A percentile compares a stretch with the other conserved stretches of the same genome.
Conservation (phyloP, 2,113 vertebrate genomes). For the Ictalurus punctatus region DNA sequence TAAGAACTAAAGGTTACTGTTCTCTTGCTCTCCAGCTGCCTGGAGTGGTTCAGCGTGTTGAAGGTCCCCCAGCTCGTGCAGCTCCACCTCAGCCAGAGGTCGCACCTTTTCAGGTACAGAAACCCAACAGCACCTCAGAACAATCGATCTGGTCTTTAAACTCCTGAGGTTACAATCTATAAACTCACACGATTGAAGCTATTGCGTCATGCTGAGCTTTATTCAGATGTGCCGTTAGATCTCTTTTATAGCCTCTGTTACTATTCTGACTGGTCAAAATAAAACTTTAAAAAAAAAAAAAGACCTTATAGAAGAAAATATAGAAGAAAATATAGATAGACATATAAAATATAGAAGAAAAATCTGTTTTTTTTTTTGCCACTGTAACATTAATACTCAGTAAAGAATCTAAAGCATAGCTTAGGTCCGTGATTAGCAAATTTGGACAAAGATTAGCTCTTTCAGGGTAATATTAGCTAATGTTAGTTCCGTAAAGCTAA, state of each 20-base stretch:
- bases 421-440: background rate
- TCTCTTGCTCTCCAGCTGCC: constrained; percentile 33
- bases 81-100: constrained; percentile 20
- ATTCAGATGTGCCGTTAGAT: background rate
- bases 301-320: background rate
- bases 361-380: background rate
- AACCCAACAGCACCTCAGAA: background rate
- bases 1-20: background rate
- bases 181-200: background rate
- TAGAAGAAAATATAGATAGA: too few relatives aligned
- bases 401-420: background rate
- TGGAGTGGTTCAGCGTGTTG: constrained; percentile 34
- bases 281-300: background rate
- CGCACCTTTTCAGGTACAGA: constrained; percentile 62
- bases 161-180: background rate
- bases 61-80: background rate
- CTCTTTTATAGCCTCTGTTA: background rate
- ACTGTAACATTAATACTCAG: background rate
- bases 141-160: background rate
- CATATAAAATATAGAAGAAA: background rate
- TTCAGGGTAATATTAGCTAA: background rate
- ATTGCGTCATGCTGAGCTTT: background rate
- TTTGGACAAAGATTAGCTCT: background rate
- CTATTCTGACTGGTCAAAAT: background rate
- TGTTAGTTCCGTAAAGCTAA: background rate